These are phyloP conservation scores for Philaethria dido DNA, from an alignment of 2,888 invertebrate species.

Conservation along the genomic window DNA sequence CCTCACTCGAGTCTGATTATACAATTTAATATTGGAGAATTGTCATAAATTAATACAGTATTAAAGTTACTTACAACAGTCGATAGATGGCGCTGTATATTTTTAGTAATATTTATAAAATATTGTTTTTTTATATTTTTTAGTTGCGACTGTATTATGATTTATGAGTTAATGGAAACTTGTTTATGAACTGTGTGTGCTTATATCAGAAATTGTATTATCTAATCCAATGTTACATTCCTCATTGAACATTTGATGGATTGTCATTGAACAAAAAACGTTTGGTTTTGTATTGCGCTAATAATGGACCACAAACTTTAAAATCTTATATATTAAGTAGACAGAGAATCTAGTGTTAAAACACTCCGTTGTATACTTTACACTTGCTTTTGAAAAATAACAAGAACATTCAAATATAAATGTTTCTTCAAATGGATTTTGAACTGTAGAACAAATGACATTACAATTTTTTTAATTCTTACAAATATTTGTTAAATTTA, in stretches of 20 bases:
- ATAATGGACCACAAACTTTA: not conserved
- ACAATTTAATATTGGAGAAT: conserved; percentile 3
- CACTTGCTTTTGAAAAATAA: too few relatives aligned
- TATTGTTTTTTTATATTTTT: conserved; percentile 6
- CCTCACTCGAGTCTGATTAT: conserved; percentile 36
- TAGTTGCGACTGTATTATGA: conserved; percentile 38
- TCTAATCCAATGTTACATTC: conserved; percentile 54
- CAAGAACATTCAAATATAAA: too few relatives aligned
- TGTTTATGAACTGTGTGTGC: conserved; percentile 68
- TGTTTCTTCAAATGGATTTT: too few relatives aligned
- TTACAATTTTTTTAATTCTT: too few relatives aligned
- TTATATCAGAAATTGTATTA: conserved; percentile 59
- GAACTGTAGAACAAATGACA: too few relatives aligned
- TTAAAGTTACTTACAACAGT: conserved; percentile 14
- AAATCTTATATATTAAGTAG: too few relatives aligned
- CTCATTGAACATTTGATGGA: conserved; percentile 54
- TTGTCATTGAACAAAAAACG: conserved; percentile 36
- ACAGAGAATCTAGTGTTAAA: too few relatives aligned
- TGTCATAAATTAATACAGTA: conserved; percentile 6
- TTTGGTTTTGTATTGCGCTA: not conserved
- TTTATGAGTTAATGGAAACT: conserved; percentile 34
- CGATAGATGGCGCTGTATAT: conserved; percentile 37
- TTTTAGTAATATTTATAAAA: not conserved
- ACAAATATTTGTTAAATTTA: too few relatives aligned
- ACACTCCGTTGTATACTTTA: too few relatives aligned